Evolutionary conservation across 2,888 invertebrate species (phyloP).

Genomic region (Rhagophthalmus giganteus): DNA sequence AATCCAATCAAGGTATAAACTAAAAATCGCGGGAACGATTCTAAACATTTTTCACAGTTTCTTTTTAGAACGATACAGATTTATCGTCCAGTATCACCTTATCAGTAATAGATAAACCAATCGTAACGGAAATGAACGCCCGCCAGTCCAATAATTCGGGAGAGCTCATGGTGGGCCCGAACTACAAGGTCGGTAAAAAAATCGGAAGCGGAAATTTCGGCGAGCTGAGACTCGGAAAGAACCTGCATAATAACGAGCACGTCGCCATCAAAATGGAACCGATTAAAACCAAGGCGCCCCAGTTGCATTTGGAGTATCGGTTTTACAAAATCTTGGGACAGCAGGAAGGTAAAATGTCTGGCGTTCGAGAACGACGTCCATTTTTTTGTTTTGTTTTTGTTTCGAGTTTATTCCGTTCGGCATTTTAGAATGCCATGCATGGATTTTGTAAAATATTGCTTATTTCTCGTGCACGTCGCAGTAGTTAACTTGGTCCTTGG

Average conservation of each 20-base stretch:
- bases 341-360: conserved; percentile 60
- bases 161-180: conserved; percentile 99
- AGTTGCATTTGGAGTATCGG: conserved; percentile 99
- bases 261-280: conserved; percentile 99
- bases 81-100: too few relatives aligned
- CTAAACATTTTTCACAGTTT: too few relatives aligned
- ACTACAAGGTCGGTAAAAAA: conserved; percentile 99
- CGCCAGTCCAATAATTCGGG: conserved; percentile 82
- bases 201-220: conserved; percentile 99
- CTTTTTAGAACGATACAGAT: too few relatives aligned
- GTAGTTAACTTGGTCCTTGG: too few relatives aligned
- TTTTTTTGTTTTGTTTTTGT: too few relatives aligned
- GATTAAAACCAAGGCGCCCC: conserved; percentile 99
- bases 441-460: too few relatives aligned
- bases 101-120: neutral
- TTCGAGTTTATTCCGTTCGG: too few relatives aligned
- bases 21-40: too few relatives aligned
- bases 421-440: too few relatives aligned
- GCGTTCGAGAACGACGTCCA: neutral
- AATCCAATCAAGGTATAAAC: conserved; percentile 1
- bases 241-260: conserved; percentile 99
- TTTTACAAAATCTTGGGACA: conserved; percentile 99
- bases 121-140: conserved; percentile 62
- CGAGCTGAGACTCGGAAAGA: conserved; percentile 98
- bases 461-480: too few relatives aligned